A percentile compares a stretch with the other conserved stretches of the same genome.
Conservation (phyloP, 2,797 vertebrate genomes). For the Halcyon leucocephala region DNA sequence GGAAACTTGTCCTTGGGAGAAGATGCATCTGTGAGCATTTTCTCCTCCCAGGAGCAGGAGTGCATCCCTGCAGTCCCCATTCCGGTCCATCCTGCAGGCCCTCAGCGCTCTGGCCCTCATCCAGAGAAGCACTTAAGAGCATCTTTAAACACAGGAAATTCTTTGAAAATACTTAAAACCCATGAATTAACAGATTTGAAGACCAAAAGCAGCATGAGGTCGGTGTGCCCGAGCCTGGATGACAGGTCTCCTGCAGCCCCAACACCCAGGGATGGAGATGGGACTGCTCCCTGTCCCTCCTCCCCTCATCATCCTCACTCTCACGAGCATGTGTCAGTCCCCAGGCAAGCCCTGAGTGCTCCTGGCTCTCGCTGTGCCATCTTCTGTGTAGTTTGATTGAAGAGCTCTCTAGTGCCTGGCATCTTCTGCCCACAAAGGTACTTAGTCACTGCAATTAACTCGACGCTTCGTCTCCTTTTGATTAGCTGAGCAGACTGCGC, state of each 20-base stretch:
- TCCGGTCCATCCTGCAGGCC: fast-evolving
- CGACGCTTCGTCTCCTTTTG: background rate
- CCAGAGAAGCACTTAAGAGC: constrained; percentile 10
- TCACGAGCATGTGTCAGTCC: fast-evolving
- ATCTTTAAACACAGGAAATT: background rate
- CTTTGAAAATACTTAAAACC: background rate
- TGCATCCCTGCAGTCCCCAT: background rate
- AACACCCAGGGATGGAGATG: fast-evolving
- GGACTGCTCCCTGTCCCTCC: background rate
- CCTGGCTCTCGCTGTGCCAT: constrained; percentile 2
- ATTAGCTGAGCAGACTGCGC: background rate
- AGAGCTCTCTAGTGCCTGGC: constrained; percentile 51
- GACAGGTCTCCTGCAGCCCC: background rate
- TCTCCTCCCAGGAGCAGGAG: background rate
- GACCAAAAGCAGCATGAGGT: background rate
- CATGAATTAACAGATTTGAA: background rate
- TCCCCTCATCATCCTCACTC: background rate
- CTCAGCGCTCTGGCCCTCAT: background rate
- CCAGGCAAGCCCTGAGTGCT: background rate
- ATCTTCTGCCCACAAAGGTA: background rate
- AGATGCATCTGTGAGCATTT: background rate
- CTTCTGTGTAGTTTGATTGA: background rate
- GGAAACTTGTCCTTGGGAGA: fast-evolving
- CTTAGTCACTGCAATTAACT: constrained; percentile 45
- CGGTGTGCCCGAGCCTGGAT: fast-evolving